phyloP scores from a whole-genome alignment of 1,140 invertebrate genomes.

The Chrysopa pallens region DNA sequence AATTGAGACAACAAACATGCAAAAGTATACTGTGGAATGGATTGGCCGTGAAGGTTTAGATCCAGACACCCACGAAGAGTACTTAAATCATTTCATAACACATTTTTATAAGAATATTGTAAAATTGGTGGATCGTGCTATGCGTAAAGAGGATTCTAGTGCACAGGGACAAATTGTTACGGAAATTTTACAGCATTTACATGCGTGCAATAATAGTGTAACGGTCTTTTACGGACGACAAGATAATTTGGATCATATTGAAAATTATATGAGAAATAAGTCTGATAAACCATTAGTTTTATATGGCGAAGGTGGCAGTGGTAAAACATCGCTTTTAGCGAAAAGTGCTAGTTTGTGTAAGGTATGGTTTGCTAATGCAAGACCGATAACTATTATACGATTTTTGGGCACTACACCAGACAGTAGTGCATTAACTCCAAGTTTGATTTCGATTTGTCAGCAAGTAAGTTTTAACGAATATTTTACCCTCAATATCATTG shows the following conservation, averaged over 20 bases:
- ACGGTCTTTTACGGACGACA: constrained; percentile 87
- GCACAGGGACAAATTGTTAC: constrained; percentile 87
- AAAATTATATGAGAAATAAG: constrained; percentile 70
- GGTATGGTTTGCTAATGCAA: constrained; percentile 51
- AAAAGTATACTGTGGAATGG: constrained; percentile 94
- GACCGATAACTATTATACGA: constrained; percentile 74
- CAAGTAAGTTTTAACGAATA: constrained; percentile 35
- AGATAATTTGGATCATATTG: constrained; percentile 64
- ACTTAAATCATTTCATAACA: constrained; percentile 85
- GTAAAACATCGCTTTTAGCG: constrained; percentile 90
- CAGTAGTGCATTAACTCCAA: constrained; percentile 82
- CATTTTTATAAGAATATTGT: constrained; percentile 92
- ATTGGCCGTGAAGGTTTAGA: constrained; percentile 89
- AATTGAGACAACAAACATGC: constrained; percentile 73
- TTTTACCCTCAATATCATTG: too few species aligned
- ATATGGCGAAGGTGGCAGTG: constrained; percentile 88
- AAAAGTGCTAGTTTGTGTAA: constrained; percentile 68
- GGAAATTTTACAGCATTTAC: constrained; percentile 91
- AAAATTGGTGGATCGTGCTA: constrained; percentile 79
- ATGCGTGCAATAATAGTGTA: constrained; percentile 92
- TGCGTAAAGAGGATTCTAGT: constrained; percentile 88
- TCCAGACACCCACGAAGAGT: constrained; percentile 81
- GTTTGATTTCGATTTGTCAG: constrained; percentile 88
- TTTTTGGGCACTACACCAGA: constrained; percentile 96
- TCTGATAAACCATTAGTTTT: constrained; percentile 81